Evolutionary conservation across 92 coral and sea anemone species (phyloP).

Genomic region (Nematostella vectensis): DNA sequence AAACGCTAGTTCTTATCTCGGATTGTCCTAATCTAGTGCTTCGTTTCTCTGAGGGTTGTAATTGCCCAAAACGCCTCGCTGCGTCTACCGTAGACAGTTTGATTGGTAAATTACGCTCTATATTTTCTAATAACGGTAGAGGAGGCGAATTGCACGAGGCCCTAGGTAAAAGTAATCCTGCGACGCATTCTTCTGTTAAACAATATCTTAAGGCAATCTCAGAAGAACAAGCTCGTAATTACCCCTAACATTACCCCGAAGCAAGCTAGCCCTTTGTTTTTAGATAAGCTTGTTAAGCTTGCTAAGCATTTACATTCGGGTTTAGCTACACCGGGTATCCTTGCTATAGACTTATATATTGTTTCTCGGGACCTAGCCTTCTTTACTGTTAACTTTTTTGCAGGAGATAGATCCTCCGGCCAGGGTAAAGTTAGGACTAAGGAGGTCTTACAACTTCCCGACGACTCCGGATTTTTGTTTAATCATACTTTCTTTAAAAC

Average conservation of each 20-base stretch:
- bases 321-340: background rate
- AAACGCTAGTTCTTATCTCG: slow-evolving; percentile 26
- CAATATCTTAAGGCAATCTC: slow-evolving; percentile 25
- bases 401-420: background rate
- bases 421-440: background rate
- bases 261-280: slow-evolving; percentile 11
- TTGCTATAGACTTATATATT: background rate
- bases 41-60: slow-evolving; percentile 18
- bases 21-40: background rate
- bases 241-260: slow-evolving; percentile 12
- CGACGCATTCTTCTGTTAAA: slow-evolving; percentile 36
- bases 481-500: background rate
- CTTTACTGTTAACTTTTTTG: background rate
- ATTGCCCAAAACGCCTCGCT: slow-evolving; percentile 53
- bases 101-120: slow-evolving; percentile 36
- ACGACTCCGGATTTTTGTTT: background rate
- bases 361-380: background rate
- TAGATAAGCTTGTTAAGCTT: background rate
- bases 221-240: slow-evolving; percentile 16
- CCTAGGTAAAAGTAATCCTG: slow-evolving; percentile 45
- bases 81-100: slow-evolving; percentile 48
- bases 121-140: slow-evolving; percentile 31
- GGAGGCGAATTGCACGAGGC: slow-evolving; percentile 52
- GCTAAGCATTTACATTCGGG: background rate
- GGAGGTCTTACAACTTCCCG: background rate